Evolutionary conservation across 2,888 invertebrate species (phyloP), one percentile per base, ranked within the genome.

Genomic region (Drosophila heteroneura): DNA sequence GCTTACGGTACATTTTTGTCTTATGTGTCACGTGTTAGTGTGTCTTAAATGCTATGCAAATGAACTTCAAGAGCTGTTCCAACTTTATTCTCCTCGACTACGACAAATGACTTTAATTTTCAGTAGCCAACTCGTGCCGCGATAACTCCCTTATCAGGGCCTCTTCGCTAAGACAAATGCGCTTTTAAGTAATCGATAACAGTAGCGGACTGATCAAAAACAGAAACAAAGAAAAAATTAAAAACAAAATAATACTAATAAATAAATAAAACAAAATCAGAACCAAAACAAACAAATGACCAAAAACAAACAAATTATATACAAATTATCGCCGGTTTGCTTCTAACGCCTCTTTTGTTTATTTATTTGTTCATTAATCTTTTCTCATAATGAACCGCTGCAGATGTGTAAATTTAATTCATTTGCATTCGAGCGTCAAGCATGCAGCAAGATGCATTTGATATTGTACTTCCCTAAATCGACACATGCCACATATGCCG

Each of bases 131-230:
- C 63, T 86, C 62, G 69, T 72, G 76, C 72, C 61, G 33, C 30
- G 66, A 82, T 74, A 82, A 49, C 22, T 7, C n/a, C 19, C 26
- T 5, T 28, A 14, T 35, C 44, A 28, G 22, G 22, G 19, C 12
- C 56, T 28, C 22, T 39, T 35, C 28, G 35, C 19, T 16, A 61
- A 41, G 77, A 85, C 58, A 75, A 73, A 85, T 85, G 78, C 68
- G 76, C 86, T 86, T 79, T 89, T 88, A 88, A 67, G 65, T 63
- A 56, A 57, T 59, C 57, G 84, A 88, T 84, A 83, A 70, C 67
- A 75, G 69, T 54, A 47, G 66, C 72, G 76, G 75, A 64, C 49
- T 75, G 83, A 73, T 79, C 64, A 76, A 80, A 70, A 58, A 57
- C 3, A 30, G 32, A 22, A 49, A 39, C 53, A 57, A 58, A 53